These are phyloP conservation scores for Alosa alosa DNA, from an alignment of 2,113 vertebrate genomes.

Conservation along the genomic window DNA sequence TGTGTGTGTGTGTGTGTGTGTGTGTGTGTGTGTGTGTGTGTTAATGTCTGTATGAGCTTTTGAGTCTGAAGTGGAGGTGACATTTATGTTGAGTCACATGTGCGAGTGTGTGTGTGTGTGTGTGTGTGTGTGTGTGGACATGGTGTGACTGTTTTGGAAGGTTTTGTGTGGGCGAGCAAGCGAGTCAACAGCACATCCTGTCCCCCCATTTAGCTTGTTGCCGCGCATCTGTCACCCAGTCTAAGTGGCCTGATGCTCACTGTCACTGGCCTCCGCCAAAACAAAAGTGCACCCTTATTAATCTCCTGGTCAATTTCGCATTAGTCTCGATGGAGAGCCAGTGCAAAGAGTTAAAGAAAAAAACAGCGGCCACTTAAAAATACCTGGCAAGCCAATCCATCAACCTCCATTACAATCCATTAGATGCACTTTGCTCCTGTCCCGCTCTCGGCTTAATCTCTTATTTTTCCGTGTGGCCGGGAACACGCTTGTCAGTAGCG, in stretches of 20 bases:
- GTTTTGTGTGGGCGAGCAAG: conserved; percentile 39
- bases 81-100: not conserved
- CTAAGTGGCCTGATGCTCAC: conserved; percentile 61
- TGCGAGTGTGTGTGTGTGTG: not conserved
- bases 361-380: conserved; percentile 24
- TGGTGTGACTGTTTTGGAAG: not conserved
- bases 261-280: conserved; percentile 44
- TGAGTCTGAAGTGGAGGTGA: not conserved
- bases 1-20: not conserved
- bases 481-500: not conserved
- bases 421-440: conserved; percentile 39
- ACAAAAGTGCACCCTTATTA: conserved; percentile 52
- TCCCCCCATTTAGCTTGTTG: conserved; percentile 58
- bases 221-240: conserved; percentile 51
- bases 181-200: conserved; percentile 54
- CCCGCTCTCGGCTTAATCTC: conserved; percentile 27
- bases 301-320: conserved; percentile 51
- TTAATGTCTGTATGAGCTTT: not conserved
- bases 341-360: not conserved
- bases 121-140: not conserved
- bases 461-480: conserved; percentile 26
- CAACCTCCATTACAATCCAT: conserved; percentile 47
- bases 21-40: conserved; percentile 28
- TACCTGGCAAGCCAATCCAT: conserved; percentile 47
- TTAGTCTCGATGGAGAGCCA: conserved; percentile 44